A percentile compares a stretch with the other conserved stretches of the same genome.
phyloP scores from a whole-genome alignment of 2,797 vertebrate species.

The Chelonia mydas region DNA sequence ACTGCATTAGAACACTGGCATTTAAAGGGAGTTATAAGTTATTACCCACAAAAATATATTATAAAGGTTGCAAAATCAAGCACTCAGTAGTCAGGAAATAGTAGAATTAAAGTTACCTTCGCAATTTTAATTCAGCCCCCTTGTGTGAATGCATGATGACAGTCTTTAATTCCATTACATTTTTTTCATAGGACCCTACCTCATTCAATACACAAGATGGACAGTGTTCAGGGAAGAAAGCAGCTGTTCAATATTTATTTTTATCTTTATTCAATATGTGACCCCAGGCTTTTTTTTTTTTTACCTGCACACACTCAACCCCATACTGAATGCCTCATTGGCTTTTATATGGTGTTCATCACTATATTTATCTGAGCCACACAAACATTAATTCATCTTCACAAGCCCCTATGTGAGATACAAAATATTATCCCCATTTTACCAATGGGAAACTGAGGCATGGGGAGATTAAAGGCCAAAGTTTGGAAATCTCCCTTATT shows the following conservation, averaged over 20 bases:
- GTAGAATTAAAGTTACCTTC: background rate
- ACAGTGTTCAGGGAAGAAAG: background rate
- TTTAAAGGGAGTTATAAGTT: background rate
- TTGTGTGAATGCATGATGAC: background rate
- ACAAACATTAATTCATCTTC: background rate
- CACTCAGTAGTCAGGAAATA: background rate
- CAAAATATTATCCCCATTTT: background rate
- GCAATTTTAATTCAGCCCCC: background rate
- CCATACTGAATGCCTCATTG: background rate
- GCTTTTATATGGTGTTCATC: background rate
- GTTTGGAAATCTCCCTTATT: background rate
- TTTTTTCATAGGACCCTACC: background rate
- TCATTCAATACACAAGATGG: background rate
- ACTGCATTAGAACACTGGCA: background rate
- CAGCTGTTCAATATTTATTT: too few relatives aligned
- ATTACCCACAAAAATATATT: background rate
- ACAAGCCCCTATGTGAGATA: background rate
- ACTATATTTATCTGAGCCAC: background rate
- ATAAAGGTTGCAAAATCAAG: background rate
- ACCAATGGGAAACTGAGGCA: background rate
- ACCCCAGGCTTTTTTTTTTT: too few relatives aligned
- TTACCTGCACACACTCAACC: too few relatives aligned
- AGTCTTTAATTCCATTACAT: background rate
- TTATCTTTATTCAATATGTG: background rate
- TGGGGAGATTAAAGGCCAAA: accelerated